Evolutionary conservation across 2,113 vertebrate genomes (phyloP).

Genomic region (Trematocara variabile): DNA sequence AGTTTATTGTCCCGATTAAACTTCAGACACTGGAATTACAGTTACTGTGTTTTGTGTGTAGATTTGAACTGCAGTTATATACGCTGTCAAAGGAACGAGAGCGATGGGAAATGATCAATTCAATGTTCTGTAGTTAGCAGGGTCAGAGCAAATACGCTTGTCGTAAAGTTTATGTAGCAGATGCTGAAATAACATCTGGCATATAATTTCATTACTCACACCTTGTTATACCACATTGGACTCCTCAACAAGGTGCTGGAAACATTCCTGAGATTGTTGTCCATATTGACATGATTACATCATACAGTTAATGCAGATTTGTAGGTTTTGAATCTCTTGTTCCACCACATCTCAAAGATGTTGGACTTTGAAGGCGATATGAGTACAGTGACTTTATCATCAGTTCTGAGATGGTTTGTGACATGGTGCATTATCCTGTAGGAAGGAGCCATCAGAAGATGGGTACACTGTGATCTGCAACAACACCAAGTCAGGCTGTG

Average conservation of each 20-base stretch:
- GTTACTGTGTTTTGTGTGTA: not conserved
- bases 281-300: not conserved
- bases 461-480: not conserved
- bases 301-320: not conserved
- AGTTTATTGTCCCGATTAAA: slow-evolving; percentile 48
- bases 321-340: not conserved
- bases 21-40: slow-evolving; percentile 46
- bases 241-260: not conserved
- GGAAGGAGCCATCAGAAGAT: not conserved
- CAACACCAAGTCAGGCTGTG: not conserved
- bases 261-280: not conserved
- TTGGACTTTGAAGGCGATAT: not conserved
- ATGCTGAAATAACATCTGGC: not conserved
- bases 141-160: not conserved
- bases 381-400: not conserved
- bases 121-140: not conserved
- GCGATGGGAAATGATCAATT: not conserved
- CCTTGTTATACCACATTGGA: not conserved
- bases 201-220: not conserved
- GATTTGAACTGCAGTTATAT: not conserved
- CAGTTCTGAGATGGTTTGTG: not conserved
- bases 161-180: not conserved
- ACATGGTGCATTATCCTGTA: not conserved
- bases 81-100: not conserved
- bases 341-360: not conserved